A percentile compares a stretch with the other conserved stretches of the same genome.
phyloP scores from a whole-genome alignment of 2,888 invertebrate species.

The Rhagonycha lutea region DNA sequence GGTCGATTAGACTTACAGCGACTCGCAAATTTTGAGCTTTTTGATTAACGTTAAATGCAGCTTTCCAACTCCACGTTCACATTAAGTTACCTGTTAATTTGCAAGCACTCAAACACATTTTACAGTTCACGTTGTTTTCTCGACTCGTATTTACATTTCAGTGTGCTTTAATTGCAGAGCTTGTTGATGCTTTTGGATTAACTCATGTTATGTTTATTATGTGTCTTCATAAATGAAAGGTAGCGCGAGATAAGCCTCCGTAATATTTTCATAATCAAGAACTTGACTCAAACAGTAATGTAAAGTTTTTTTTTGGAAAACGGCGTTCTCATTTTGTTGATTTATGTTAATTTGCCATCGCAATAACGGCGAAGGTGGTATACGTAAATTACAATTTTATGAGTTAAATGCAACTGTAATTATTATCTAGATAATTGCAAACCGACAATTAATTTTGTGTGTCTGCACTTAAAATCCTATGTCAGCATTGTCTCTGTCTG shows the following conservation, averaged over 20 bases:
- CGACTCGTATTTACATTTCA: slow-evolving; percentile 6
- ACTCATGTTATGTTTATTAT: slow-evolving; percentile 24
- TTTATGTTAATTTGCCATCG: background rate
- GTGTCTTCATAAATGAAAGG: slow-evolving; percentile 22
- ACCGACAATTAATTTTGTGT: slow-evolving; percentile 27
- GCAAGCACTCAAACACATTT: slow-evolving; percentile 16
- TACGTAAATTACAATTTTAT: slow-evolving; percentile 11
- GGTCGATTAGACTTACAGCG: background rate
- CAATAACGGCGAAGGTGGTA: background rate
- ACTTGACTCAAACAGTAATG: background rate
- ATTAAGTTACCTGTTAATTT: slow-evolving; percentile 20
- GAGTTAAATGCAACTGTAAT: slow-evolving; percentile 16
- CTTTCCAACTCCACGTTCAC: background rate
- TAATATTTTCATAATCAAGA: background rate
- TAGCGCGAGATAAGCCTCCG: slow-evolving; percentile 12
- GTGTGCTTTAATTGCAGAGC: slow-evolving; percentile 33
- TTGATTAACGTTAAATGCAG: background rate
- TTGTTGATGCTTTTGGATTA: slow-evolving; percentile 29
- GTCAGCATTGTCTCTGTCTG: slow-evolving; percentile 17
- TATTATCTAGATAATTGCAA: slow-evolving; percentile 26
- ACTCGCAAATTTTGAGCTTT: background rate
- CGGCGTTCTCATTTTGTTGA: background rate
- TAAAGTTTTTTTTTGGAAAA: background rate
- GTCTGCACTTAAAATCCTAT: slow-evolving; percentile 21
- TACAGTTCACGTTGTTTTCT: slow-evolving; percentile 19